Evolutionary conservation across 2,888 invertebrate species (phyloP), one percentile per base, ranked within the genome.

Genomic region (Apodemia duryi): DNA sequence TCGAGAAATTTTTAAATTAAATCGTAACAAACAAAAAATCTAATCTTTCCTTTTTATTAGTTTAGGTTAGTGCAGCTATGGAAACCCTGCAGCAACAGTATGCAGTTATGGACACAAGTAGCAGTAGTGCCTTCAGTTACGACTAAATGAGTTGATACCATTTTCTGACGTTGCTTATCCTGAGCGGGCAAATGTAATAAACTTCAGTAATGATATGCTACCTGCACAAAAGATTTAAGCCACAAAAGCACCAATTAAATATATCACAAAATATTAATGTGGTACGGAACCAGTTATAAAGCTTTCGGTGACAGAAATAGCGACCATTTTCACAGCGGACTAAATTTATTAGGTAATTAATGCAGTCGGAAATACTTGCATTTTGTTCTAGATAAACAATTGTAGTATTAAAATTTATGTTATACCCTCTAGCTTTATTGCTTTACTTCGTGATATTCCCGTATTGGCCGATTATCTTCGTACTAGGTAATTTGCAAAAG

Each of bases 321-420:
- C 66, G 62, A 63, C 65, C 66, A 69, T 69, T 71, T 67, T 69
- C 74, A 74, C 77, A 73, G 73, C 70, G 69, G 72, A 71, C 71
- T 72, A 80, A 75, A 84, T 80, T 78, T 83, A 83, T 84, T 79
- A 77, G 73, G 78, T 80, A 82, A 83, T 84, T 80, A 80, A 69
- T 68, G 70, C 72, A 63, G 72, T 70, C 68, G 70, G 72, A 69
- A 71, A 67, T 54, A 54, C 64, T 57, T 61, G 64, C 66, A 64
- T 70, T 68, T 68, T 62, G 65, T 66, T 54, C 62, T 63, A 66
- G 71, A 72, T 68, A 61, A 65, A 70, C 62, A 62, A 64, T 64
- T 67, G 49, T 54, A 21, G 38, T 54, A 38, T 60, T 28, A 43
- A 60, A n/a, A 46, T 57, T 64, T 57, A 54, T 64, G 28, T 62